Evolutionary conservation across 2,888 invertebrate species (phyloP).

Genomic region (Alloplasta piceator): DNA sequence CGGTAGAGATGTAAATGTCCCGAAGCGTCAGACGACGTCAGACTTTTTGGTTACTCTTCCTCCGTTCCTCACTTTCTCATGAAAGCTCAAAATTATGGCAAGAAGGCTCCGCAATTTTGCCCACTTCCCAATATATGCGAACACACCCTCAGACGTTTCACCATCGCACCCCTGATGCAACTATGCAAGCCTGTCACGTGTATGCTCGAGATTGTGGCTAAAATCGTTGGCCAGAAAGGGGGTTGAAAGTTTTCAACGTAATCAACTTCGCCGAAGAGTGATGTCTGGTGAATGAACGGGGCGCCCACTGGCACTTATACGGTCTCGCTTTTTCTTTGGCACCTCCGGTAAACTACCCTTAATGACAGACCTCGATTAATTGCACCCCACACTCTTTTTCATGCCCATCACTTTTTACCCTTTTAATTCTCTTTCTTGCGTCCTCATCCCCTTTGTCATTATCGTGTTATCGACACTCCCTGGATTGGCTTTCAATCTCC

Average conservation of each 20-base stretch:
- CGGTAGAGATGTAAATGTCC: slow-evolving; percentile 20
- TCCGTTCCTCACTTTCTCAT: slow-evolving; percentile 22
- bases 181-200: slow-evolving; percentile 49
- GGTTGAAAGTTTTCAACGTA: slow-evolving; percentile 50
- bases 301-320: slow-evolving; percentile 26
- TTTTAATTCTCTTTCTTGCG: slow-evolving; percentile 11
- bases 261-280: slow-evolving; percentile 56
- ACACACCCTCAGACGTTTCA: slow-evolving; percentile 10
- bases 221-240: slow-evolving; percentile 32
- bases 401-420: neutral
- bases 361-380: slow-evolving; percentile 65
- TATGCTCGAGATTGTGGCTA: slow-evolving; percentile 21
- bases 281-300: slow-evolving; percentile 43
- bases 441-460: neutral
- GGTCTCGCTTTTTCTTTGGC: slow-evolving; percentile 8
- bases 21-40: slow-evolving; percentile 51
- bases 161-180: slow-evolving; percentile 46
- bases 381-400: slow-evolving; percentile 42
- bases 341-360: slow-evolving; percentile 31
- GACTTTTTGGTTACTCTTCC: slow-evolving; percentile 56
- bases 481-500: neutral
- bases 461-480: slow-evolving; percentile 59
- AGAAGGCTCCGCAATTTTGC: slow-evolving; percentile 25
- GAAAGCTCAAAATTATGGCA: slow-evolving; percentile 51
- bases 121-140: slow-evolving; percentile 33